These are phyloP conservation scores for Microdon myrmicae DNA, from an alignment of 2,888 invertebrate species.

Conservation along the genomic window DNA sequence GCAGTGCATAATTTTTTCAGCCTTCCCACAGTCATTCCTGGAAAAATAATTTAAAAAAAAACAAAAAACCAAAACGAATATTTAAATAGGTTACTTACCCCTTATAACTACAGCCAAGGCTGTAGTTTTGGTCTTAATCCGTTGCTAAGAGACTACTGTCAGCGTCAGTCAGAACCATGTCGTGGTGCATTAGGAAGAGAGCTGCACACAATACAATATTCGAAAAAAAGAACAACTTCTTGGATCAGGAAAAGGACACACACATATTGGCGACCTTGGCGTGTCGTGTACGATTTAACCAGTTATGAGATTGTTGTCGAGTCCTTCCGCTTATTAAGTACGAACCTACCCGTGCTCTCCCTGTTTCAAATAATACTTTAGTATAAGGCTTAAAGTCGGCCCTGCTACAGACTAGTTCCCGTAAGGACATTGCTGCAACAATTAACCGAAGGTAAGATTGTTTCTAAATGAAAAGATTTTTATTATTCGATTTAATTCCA, in stretches of 20 bases:
- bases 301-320: slow-evolving; percentile 12
- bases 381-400: slow-evolving; percentile 32
- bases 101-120: slow-evolving; percentile 17
- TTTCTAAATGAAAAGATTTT: too few relatives aligned
- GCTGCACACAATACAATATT: too few relatives aligned
- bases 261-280: slow-evolving; percentile 42
- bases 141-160: slow-evolving; percentile 30
- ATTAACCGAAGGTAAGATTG: slow-evolving; percentile 10
- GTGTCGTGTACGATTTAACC: slow-evolving; percentile 22
- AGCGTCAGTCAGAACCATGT: slow-evolving; percentile 22
- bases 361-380: slow-evolving; percentile 27
- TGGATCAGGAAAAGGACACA: slow-evolving; percentile 37
- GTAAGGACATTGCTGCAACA: slow-evolving; percentile 18
- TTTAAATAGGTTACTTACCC: slow-evolving; percentile 9
- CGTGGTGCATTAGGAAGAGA: too few relatives aligned
- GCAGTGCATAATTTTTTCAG: too few relatives aligned
- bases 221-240: too few relatives aligned
- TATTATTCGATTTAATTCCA: too few relatives aligned
- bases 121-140: slow-evolving; percentile 35
- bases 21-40: too few relatives aligned
- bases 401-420: slow-evolving; percentile 27
- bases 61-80: too few relatives aligned
- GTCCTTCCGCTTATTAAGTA: slow-evolving; percentile 25
- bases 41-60: too few relatives aligned
- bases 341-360: slow-evolving; percentile 1